Evolutionary conservation across 92 coral and sea anemone species (phyloP).

Genomic region (Epizoanthus stellaris): DNA sequence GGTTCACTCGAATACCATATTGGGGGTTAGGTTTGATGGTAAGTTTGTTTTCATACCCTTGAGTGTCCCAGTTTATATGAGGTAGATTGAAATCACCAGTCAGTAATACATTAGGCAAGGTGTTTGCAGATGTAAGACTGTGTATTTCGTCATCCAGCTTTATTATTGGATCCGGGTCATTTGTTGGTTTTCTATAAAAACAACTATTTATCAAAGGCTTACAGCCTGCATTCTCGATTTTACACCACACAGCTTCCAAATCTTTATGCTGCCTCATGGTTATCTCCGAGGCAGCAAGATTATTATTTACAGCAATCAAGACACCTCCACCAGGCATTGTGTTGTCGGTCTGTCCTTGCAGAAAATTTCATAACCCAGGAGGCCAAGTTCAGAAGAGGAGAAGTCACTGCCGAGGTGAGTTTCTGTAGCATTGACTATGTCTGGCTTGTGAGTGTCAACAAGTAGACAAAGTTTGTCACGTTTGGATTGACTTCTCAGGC

Average conservation of each 20-base stretch:
- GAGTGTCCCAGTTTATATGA: constrained; percentile 1
- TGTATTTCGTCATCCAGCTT: neutral
- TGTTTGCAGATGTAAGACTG: neutral
- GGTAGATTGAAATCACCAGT: constrained; percentile 15
- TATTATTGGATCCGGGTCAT: neutral
- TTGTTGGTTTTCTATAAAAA: constrained; percentile 4
- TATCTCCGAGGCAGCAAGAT: neutral
- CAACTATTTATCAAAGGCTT: neutral
- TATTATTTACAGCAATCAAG: neutral
- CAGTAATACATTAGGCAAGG: neutral
- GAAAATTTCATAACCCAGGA: neutral
- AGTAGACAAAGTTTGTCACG: constrained; percentile 22
- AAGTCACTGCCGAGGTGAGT: constrained; percentile 28
- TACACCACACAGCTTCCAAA: neutral
- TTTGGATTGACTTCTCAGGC: constrained; percentile 42
- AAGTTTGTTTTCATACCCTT: neutral
- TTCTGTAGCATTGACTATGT: constrained; percentile 58
- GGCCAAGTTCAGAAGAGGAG: neutral
- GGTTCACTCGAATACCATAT: neutral
- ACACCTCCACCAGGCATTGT: neutral
- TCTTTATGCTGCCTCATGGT: neutral
- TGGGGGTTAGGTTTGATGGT: neutral
- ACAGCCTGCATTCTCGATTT: neutral
- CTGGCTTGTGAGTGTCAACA: constrained; percentile 42
- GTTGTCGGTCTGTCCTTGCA: neutral